A percentile compares a stretch with the other conserved stretches of the same genome.
phyloP scores from a whole-genome alignment of 2,888 invertebrate genomes.

The Ectemnius lituratus region DNA sequence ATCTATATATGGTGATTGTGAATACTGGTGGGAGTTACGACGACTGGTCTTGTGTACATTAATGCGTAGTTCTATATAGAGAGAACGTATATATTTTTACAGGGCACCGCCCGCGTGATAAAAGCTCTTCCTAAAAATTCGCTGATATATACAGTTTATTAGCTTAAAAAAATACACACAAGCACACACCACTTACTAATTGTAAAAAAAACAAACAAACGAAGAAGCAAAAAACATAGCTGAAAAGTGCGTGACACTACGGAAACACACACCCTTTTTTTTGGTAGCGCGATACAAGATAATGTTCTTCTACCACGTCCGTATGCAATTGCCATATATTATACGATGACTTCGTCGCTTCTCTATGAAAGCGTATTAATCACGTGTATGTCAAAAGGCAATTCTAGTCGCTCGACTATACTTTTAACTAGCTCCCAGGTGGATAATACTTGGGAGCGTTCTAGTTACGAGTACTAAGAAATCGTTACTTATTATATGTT shows the following conservation, averaged over 20 bases:
- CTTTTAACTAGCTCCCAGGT: constrained; percentile 24
- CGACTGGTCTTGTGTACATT: constrained; percentile 61
- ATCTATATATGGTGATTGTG: constrained; percentile 30
- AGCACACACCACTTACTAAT: constrained; percentile 46
- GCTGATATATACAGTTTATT: constrained; percentile 68
- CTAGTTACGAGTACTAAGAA: constrained; percentile 34
- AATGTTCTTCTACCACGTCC: not conserved
- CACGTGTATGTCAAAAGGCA: constrained; percentile 31
- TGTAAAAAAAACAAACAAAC: too few relatives aligned
- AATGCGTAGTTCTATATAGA: constrained; percentile 66
- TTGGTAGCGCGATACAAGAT: constrained; percentile 59
- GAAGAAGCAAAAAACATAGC: too few relatives aligned
- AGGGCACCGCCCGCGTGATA: constrained; percentile 76
- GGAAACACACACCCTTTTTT: constrained; percentile 33
- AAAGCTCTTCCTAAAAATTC: constrained; percentile 76
- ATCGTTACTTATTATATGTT: constrained; percentile 36
- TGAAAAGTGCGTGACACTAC: constrained; percentile 42
- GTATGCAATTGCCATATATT: too few relatives aligned
- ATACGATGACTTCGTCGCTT: not conserved
- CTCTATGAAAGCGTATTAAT: constrained; percentile 25
- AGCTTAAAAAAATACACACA: constrained; percentile 60
- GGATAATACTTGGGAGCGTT: constrained; percentile 38
- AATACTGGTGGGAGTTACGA: constrained; percentile 33
- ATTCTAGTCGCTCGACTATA: constrained; percentile 45
- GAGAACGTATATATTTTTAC: constrained; percentile 77